A percentile compares a stretch with the other conserved stretches of the same genome.
Evolutionary conservation across 2,113 vertebrate species (phyloP).

Genomic region (Corydoras sp.): DNA sequence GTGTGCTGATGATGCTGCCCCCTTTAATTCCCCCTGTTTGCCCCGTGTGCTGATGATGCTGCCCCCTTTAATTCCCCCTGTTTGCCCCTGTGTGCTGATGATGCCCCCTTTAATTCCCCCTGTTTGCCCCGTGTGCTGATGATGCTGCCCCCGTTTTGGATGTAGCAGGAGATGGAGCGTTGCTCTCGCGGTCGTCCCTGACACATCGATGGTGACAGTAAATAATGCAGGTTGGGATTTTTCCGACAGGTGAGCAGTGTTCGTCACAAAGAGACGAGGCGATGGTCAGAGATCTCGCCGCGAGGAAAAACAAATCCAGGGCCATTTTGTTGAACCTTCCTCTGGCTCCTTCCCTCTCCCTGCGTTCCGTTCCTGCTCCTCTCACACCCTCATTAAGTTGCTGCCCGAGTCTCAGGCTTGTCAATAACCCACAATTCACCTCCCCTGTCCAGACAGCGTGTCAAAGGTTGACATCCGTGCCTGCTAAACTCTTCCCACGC

Average conservation of each 20-base stretch:
- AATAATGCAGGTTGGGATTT: constrained; percentile 11
- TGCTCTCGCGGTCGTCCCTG: neutral
- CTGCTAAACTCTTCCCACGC: constrained; percentile 34
- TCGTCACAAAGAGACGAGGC: neutral
- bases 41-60: neutral
- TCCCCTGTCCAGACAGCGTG: constrained; percentile 36
- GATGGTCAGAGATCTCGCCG: constrained; percentile 21
- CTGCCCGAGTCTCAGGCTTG: constrained; percentile 20
- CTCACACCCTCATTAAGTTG: constrained; percentile 25
- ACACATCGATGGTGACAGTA: constrained; percentile 1
- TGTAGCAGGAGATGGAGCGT: neutral
- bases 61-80: no score
- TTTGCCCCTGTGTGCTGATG: neutral
- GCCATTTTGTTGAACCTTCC: constrained; percentile 16
- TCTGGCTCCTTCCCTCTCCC: neutral
- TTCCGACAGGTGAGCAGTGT: constrained; percentile 15
- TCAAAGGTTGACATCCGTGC: constrained; percentile 33
- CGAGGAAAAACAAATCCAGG: constrained; percentile 21
- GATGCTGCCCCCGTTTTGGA: neutral
- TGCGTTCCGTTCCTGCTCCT: neutral
- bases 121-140: neutral
- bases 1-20: neutral
- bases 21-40: no score
- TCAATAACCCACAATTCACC: constrained; percentile 38
- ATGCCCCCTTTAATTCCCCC: neutral